A percentile compares a stretch with the other conserved stretches of the same genome.
phyloP scores from a whole-genome alignment of 2,888 invertebrate genomes.

The Drosophila pseudotalamancana region DNA sequence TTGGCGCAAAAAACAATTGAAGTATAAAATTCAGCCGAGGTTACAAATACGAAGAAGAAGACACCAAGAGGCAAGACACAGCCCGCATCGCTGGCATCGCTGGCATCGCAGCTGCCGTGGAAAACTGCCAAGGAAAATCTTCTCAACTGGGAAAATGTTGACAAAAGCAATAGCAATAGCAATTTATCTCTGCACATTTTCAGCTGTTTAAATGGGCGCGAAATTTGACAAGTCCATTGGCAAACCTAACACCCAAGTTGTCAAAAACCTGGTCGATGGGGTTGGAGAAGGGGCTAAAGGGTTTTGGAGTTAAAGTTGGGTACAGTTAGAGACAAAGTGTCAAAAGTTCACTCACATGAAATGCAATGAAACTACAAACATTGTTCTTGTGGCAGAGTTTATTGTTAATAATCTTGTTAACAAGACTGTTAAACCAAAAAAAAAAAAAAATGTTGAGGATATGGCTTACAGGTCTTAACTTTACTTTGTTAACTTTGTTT shows the following conservation, averaged over 20 bases:
- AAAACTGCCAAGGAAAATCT: constrained; percentile 53
- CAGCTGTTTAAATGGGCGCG: constrained; percentile 43
- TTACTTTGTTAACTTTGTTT: too few species aligned
- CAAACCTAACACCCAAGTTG: constrained; percentile 40
- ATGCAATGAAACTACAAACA: not conserved
- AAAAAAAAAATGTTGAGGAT: too few species aligned
- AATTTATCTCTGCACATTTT: constrained; percentile 23
- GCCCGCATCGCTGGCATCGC: constrained; percentile 60
- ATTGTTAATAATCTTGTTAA: too few species aligned
- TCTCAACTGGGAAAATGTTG: constrained; percentile 5
- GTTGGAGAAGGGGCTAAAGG: not conserved
- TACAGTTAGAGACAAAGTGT: too few species aligned
- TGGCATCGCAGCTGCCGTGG: constrained; percentile 8
- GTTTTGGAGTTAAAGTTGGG: not conserved
- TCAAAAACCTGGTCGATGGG: not conserved
- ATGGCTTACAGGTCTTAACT: too few species aligned
- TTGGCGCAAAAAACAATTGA: constrained; percentile 71
- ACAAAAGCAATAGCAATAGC: constrained; percentile 18
- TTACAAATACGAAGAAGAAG: constrained; percentile 38
- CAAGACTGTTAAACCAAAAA: too few species aligned
- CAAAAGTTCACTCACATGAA: too few species aligned
- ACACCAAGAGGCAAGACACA: constrained; percentile 37
- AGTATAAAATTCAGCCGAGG: constrained; percentile 57
- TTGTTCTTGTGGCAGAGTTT: too few species aligned
- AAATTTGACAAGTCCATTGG: constrained; percentile 46